Base-by-base conservation (phyloP, 2,797 vertebrate genomes). In the Buceros bicornis region DNA sequence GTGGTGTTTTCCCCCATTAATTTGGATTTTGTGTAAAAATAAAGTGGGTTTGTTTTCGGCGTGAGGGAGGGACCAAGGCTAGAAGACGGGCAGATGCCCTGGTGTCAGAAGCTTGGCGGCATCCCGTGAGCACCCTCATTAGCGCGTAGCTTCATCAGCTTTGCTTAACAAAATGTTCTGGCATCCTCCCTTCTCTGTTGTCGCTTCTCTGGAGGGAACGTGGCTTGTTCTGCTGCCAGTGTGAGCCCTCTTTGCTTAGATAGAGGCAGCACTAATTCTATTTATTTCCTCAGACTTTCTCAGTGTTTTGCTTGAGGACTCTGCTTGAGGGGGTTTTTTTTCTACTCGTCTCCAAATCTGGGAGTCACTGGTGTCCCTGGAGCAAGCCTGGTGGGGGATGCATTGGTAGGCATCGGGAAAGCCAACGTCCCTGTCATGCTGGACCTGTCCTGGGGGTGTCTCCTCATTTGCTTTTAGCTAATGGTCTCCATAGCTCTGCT, bases 141-240 rank as follows among this genome's bases (percentile, higher is more conserved):
- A 95, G 80, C 0, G 0, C 2, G 17, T 80, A 58, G 65, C 93
- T 82, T 90, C 50, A 0, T 65, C 76, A 83, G 79, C 76, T 83
- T 76, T 10, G 74, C 89, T 87, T 88, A n/a, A 90, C 95, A 91
- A 93, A 94, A 95, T 93, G 93, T 96, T 97, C 95, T 95, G 94
- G 93, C 90, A 84, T 82, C 80, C 77, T 96, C 85, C 77, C 10
- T 79, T 90, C 72, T 83, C 95, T 78, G 64, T 83, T 91, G 91
- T 97, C 88, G 40, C 88, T 91, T 91, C 90, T 93, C 61, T 0
- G 24, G 92, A 69, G 93, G 85, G 82, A 95, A 95, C 2, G 47
- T 91, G 87, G 87, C 85, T 94, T 16, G 72, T 94, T 90, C 88
- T 40, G 54, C 90, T 91, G 91, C 93, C 94, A 96, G 90, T 28